Evolutionary conservation across 2,797 vertebrate genomes (phyloP).

Genomic region (Leptoclinus maculatus): DNA sequence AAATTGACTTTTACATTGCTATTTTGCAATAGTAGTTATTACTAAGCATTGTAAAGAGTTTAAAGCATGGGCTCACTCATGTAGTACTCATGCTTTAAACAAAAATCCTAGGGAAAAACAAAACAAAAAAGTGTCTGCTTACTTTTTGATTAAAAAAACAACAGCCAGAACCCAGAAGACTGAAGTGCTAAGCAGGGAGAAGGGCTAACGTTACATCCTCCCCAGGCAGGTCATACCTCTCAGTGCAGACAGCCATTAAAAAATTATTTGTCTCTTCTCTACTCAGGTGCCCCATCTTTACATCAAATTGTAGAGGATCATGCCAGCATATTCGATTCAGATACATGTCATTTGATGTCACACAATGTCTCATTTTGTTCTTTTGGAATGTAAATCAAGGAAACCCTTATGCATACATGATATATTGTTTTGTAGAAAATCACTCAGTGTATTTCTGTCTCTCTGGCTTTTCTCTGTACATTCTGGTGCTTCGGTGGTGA

Average conservation of each 20-base stretch:
- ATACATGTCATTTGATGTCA: slow-evolving; percentile 56
- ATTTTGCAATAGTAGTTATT: slow-evolving; percentile 11
- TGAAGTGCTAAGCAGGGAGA: slow-evolving; percentile 40
- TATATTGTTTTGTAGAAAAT: slow-evolving; percentile 60
- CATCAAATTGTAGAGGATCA: slow-evolving; percentile 62
- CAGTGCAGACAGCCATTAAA: slow-evolving; percentile 63
- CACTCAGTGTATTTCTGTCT: slow-evolving; percentile 49
- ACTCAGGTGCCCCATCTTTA: slow-evolving; percentile 77
- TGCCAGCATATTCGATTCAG: slow-evolving; percentile 60
- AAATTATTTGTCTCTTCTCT: slow-evolving; percentile 60
- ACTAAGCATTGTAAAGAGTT: not conserved
- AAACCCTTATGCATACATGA: slow-evolving; percentile 59
- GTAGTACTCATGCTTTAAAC: not conserved
- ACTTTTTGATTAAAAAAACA: slow-evolving; percentile 1
- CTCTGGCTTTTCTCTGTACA: slow-evolving; percentile 60
- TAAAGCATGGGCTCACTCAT: not conserved
- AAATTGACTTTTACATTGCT: slow-evolving; percentile 28
- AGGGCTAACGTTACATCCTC: slow-evolving; percentile 44
- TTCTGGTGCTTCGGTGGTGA: slow-evolving; percentile 75
- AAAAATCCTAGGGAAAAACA: not conserved
- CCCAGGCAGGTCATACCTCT: slow-evolving; percentile 60
- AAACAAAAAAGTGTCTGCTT: not conserved
- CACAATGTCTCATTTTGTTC: slow-evolving; percentile 42
- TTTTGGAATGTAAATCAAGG: slow-evolving; percentile 53
- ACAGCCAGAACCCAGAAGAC: slow-evolving; percentile 1